These are phyloP conservation scores for Acipenser oxyrinchus DNA, from an alignment of 2,797 vertebrate species.

Conservation along the genomic window DNA sequence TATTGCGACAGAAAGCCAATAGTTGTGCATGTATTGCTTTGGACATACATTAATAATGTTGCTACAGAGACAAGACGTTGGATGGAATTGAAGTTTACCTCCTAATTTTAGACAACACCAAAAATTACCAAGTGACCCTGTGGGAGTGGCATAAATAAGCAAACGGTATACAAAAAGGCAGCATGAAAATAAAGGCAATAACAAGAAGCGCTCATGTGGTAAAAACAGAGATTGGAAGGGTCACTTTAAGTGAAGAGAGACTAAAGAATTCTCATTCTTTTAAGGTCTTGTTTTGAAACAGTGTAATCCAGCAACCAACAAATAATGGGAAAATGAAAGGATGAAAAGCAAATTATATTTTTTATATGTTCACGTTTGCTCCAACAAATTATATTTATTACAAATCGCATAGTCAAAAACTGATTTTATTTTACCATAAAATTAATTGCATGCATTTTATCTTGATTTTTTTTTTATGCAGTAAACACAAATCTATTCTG, in stretches of 20 bases:
- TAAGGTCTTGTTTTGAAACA: conserved; percentile 91
- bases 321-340: conserved; percentile 71
- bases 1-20: conserved; percentile 77
- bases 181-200: conserved; percentile 84
- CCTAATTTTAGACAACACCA: conserved; percentile 79
- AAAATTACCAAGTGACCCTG: conserved; percentile 74
- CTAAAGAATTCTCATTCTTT: conserved; percentile 82
- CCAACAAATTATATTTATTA: conserved; percentile 97
- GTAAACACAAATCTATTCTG: conserved; percentile 88
- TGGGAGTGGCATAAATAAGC: conserved; percentile 79
- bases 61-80: conserved; percentile 70
- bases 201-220: conserved; percentile 85
- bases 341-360: conserved; percentile 83
- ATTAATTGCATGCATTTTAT: conserved; percentile 86
- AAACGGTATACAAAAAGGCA: conserved; percentile 65
- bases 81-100: conserved; percentile 77
- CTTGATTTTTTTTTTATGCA: conserved; percentile 75
- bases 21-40: conserved; percentile 65
- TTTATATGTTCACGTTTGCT: conserved; percentile 79
- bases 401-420: conserved; percentile 87
- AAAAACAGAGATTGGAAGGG: conserved; percentile 83
- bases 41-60: conserved; percentile 65
- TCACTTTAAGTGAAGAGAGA: conserved; percentile 79
- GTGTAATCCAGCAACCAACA: conserved; percentile 58
- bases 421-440: conserved; percentile 90